Percentiles rank a stretch among this genome's conserved stretches.
Evolutionary conservation across 2,797 vertebrate species (phyloP).

Genomic region (Tiaroga cobitis): DNA sequence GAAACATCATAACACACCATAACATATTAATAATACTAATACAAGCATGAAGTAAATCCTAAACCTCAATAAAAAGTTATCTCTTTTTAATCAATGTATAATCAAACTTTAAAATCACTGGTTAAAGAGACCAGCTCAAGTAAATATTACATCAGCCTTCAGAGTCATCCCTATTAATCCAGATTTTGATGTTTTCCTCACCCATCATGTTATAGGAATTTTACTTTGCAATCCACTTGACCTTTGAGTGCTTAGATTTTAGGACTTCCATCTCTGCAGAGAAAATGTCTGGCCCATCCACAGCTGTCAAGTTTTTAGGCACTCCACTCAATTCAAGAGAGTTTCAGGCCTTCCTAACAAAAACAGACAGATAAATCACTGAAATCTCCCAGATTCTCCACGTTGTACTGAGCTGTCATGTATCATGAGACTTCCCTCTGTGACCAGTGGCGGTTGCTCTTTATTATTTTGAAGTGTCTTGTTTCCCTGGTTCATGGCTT

Average conservation of each 20-base stretch:
- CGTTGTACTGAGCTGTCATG: slow-evolving; percentile 20
- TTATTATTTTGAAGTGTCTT: slow-evolving; percentile 4
- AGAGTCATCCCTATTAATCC: neutral
- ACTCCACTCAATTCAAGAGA: slow-evolving; percentile 4
- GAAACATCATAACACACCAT: neutral
- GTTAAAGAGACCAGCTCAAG: neutral
- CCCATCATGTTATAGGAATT: neutral
- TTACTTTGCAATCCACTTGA: slow-evolving; percentile 2
- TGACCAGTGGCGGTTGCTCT: slow-evolving; percentile 5
- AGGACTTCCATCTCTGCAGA: neutral
- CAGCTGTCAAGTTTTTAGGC: slow-evolving; percentile 17
- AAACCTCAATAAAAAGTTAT: neutral
- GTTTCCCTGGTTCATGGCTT: neutral
- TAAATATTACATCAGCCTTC: neutral
- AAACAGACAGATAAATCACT: neutral
- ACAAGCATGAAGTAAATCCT: neutral
- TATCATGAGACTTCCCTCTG: neutral
- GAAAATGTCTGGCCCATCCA: neutral
- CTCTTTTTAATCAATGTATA: neutral
- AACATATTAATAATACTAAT: neutral
- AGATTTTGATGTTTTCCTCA: neutral
- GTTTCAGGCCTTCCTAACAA: slow-evolving; percentile 18
- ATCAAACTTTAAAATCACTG: neutral
- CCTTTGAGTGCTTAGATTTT: neutral
- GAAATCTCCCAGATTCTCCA: slow-evolving; percentile 2